phyloP scores from a whole-genome alignment of 2,797 vertebrate genomes.

The Intellagama lesueurii region DNA sequence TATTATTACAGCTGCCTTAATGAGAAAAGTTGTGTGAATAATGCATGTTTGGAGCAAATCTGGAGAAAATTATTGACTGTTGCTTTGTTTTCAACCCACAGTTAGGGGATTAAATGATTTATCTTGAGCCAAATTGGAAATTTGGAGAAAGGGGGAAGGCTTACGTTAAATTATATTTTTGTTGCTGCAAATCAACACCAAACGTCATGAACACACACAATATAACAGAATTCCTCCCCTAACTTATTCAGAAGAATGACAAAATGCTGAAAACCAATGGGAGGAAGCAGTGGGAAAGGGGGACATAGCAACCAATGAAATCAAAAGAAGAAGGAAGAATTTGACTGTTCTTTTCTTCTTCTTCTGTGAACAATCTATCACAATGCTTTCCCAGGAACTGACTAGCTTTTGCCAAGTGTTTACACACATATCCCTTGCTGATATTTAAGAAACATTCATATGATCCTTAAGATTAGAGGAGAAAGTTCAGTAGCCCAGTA shows the following conservation, averaged over 20 bases:
- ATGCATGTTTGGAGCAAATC: slow-evolving; percentile 44
- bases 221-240: slow-evolving; percentile 1
- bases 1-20: slow-evolving; percentile 65
- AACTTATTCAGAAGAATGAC: slow-evolving; percentile 2
- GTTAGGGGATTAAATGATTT: slow-evolving; percentile 54
- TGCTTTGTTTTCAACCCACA: slow-evolving; percentile 64
- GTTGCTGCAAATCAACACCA: slow-evolving; percentile 33
- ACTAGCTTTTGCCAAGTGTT: neutral
- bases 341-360: slow-evolving; percentile 2
- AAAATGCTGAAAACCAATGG: neutral
- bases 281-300: neutral
- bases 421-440: neutral
- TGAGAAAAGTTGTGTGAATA: slow-evolving; percentile 51
- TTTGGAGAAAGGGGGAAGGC: slow-evolving; percentile 16
- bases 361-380: neutral
- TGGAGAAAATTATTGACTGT: slow-evolving; percentile 65
- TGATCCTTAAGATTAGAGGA: neutral
- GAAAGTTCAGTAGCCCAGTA: neutral
- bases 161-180: slow-evolving; percentile 34
- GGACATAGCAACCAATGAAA: neutral
- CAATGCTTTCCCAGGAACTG: neutral
- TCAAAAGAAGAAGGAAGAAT: neutral
- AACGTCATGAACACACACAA: neutral
- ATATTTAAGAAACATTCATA: neutral
- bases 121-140: slow-evolving; percentile 52